phyloP scores from a whole-genome alignment of 2,888 invertebrate species.

The Scaptomyza flava region DNA sequence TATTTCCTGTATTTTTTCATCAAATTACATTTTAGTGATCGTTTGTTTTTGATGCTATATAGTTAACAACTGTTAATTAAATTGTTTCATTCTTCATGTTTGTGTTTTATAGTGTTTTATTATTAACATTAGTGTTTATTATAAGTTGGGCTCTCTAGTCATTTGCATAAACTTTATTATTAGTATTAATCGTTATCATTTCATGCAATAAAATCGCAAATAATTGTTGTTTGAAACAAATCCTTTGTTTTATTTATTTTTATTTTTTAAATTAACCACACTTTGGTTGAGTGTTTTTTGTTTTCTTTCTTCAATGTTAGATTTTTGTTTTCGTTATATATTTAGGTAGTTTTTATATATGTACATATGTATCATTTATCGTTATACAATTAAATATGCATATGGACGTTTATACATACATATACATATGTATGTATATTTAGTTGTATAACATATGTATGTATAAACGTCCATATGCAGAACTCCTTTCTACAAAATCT shows the following conservation, averaged over 20 bases:
- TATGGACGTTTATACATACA: constrained; percentile 16
- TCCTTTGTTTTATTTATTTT: constrained; percentile 87
- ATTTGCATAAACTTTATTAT: constrained; percentile 56
- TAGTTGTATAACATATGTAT: too few relatives aligned
- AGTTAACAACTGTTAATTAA: constrained; percentile 56
- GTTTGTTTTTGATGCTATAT: constrained; percentile 17
- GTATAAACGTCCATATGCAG: constrained; percentile 3
- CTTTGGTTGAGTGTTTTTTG: not conserved
- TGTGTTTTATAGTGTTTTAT: constrained; percentile 50
- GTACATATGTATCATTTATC: constrained; percentile 22
- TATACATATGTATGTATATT: constrained; percentile 22
- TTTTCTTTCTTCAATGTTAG: constrained; percentile 11
- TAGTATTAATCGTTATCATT: constrained; percentile 64
- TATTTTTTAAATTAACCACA: constrained; percentile 88
- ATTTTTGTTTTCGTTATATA: constrained; percentile 20
- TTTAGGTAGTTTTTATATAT: constrained; percentile 18
- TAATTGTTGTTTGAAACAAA: constrained; percentile 77
- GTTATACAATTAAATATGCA: constrained; percentile 34
- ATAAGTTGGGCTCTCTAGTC: constrained; percentile 57
- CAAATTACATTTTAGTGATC: not conserved
- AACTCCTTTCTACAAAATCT: constrained; percentile 12
- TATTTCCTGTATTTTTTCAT: constrained; percentile 37
- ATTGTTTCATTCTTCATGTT: constrained; percentile 24
- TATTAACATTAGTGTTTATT: constrained; percentile 49
- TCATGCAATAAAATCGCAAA: constrained; percentile 75